A percentile compares a stretch with the other conserved stretches of the same genome.
phyloP scores from a whole-genome alignment of 2,113 vertebrate genomes.

The Herpailurus yagouaroundi region DNA sequence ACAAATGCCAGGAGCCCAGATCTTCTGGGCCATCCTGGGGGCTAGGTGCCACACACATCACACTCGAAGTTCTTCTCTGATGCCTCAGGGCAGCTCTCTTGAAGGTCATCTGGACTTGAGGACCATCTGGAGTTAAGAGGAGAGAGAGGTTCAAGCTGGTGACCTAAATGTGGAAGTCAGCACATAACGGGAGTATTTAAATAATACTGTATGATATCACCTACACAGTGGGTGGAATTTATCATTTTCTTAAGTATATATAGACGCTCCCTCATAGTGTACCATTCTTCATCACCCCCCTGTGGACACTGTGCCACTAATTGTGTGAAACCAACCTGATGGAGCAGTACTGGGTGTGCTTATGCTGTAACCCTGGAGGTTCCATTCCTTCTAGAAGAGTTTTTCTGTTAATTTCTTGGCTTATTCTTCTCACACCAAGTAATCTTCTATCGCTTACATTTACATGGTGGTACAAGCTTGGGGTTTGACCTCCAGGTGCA shows the following conservation, averaged over 20 bases:
- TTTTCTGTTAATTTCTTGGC: not conserved
- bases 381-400: not conserved
- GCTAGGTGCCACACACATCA: not conserved
- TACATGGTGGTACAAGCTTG: not conserved
- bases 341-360: not conserved
- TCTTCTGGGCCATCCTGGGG: not conserved
- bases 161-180: not conserved
- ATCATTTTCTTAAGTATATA: not conserved
- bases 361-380: not conserved
- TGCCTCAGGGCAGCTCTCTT: not conserved
- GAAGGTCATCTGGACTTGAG: not conserved
- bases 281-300: not conserved
- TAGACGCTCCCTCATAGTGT: not conserved
- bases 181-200: not conserved
- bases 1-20: not conserved
- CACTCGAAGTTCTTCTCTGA: not conserved
- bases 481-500: not conserved
- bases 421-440: not conserved
- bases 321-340: not conserved
- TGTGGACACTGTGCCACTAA: not conserved
- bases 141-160: not conserved
- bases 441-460: not conserved
- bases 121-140: not conserved
- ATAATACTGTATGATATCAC: not conserved
- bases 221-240: not conserved